These are phyloP conservation scores for Cantharis rufa DNA, from an alignment of 2,888 invertebrate species.

Conservation along the genomic window DNA sequence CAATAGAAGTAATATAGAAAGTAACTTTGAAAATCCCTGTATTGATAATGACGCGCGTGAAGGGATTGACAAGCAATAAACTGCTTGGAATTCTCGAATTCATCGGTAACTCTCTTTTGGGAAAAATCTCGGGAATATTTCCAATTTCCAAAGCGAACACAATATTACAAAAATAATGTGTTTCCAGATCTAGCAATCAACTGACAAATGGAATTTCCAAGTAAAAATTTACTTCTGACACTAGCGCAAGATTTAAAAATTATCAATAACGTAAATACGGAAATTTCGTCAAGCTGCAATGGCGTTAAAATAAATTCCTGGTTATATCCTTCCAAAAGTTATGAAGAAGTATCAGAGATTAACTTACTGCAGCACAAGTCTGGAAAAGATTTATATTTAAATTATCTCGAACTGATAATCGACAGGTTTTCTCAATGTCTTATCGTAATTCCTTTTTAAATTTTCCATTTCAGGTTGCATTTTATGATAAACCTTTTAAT, in stretches of 20 bases:
- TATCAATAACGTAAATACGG: slow-evolving; percentile 14
- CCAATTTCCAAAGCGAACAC: too few species aligned
- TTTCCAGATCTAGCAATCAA: background rate
- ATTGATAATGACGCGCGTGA: too few species aligned
- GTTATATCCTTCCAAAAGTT: slow-evolving; percentile 27
- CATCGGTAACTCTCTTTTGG: too few species aligned
- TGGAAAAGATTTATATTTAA: slow-evolving; percentile 21
- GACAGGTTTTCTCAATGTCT: slow-evolving; percentile 22
- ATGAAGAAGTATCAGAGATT: slow-evolving; percentile 8
- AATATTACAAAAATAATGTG: too few species aligned
- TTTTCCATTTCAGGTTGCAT: slow-evolving; percentile 25
- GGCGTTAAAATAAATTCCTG: slow-evolving; percentile 24
- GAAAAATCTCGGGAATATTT: too few species aligned
- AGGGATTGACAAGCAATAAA: too few species aligned
- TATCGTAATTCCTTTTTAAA: background rate
- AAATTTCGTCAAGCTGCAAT: slow-evolving; percentile 15
- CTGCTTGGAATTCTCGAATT: too few species aligned
- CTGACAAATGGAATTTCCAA: slow-evolving; percentile 30
- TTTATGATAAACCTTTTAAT: slow-evolving; percentile 25
- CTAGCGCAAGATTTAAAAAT: slow-evolving; percentile 28
- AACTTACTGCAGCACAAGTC: background rate
- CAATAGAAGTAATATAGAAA: too few species aligned
- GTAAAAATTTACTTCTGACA: slow-evolving; percentile 25
- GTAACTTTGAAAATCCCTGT: too few species aligned
- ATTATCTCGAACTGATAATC: slow-evolving; percentile 28